Base-by-base conservation (phyloP, 2,797 vertebrate species). In the Danio kyathit region DNA sequence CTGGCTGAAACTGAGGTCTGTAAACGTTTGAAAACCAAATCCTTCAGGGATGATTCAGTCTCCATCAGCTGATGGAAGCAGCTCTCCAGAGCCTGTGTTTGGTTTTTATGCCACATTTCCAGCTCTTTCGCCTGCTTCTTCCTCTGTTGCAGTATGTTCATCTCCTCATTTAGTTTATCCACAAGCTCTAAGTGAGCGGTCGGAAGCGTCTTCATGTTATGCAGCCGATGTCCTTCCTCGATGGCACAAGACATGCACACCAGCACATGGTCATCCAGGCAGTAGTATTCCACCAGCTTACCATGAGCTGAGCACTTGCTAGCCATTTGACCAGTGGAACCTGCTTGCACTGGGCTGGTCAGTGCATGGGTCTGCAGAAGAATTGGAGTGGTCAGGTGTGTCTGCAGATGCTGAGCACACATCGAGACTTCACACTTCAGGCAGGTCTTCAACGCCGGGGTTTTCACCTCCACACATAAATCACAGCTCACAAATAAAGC, bases 371-470 rank as follows among this genome's bases (percentile, higher is more conserved):
- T 89, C 51, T 90, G 88, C 0, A 91, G 87, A 0, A 92, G 66
- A 4, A 90, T 89, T 1, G 89, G 89, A 12, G 87, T 90, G 71
- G 86, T 90, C 19, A 93, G 88, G 78, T 93, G 92, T 40, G 81
- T 66, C 85, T 91, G 87, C 41, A 93, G 90, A 81, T 93, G 91
- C 64, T 88, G 82, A 49, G 82, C 83, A 0, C 91, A 93, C 92
- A 93, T 92, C 81, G 92, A 92, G 79, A 91, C 89, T 88, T 93
- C 91, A 85, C 91, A 93, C 61, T 90, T 93, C 86, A 92, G 88
- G 86, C 91, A 93, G 60, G 89, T 93, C 87, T 93, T 93, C 17
- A 52, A 60, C 13, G 90, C 91, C 0, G 84, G 83, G 75, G 86
- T 89, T 79, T 80, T 85, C 41, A 86, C 85, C 21, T 74, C 89